Percentiles rank a stretch among this genome's conserved stretches.
phyloP scores from a whole-genome alignment of 2,797 vertebrate genomes.

The Parambassis ranga region DNA sequence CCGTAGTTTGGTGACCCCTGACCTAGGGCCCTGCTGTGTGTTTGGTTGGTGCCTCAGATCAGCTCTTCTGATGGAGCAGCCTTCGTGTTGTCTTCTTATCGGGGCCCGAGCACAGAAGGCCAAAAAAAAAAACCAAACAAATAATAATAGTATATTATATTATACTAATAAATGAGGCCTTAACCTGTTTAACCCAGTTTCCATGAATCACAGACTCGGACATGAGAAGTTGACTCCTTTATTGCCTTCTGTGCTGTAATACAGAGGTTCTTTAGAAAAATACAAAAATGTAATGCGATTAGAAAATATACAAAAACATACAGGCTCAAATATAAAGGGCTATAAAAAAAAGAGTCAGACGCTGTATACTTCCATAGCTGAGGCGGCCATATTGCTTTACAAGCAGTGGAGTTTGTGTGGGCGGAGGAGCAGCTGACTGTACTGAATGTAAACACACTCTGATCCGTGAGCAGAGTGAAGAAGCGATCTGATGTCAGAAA shows the following conservation, averaged over 20 bases:
- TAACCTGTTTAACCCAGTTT: too few species aligned
- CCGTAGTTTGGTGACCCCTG: too few species aligned
- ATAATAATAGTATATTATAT: too few species aligned
- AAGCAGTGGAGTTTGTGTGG: neutral
- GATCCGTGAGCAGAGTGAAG: conserved; percentile 4
- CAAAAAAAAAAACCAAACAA: too few species aligned
- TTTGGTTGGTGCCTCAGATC: too few species aligned
- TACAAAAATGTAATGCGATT: conserved; percentile 64
- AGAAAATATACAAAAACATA: conserved; percentile 74
- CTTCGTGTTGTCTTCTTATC: too few species aligned
- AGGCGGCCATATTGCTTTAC: neutral
- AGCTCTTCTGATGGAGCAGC: too few species aligned
- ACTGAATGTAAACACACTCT: neutral
- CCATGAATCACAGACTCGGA: too few species aligned
- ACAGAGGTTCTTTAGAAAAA: conserved; percentile 53
- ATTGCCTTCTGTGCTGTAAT: conserved; percentile 62
- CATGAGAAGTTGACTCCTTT: conserved; percentile 66
- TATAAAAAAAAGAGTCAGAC: conserved; percentile 23
- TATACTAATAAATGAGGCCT: too few species aligned
- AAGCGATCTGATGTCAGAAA: neutral
- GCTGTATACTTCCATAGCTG: neutral
- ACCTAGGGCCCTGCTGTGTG: too few species aligned
- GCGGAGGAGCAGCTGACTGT: neutral
- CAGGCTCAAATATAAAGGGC: conserved; percentile 60
- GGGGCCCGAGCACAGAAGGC: too few species aligned